phyloP scores from a whole-genome alignment of 2,113 vertebrate genomes.

The Caracal caracal region DNA sequence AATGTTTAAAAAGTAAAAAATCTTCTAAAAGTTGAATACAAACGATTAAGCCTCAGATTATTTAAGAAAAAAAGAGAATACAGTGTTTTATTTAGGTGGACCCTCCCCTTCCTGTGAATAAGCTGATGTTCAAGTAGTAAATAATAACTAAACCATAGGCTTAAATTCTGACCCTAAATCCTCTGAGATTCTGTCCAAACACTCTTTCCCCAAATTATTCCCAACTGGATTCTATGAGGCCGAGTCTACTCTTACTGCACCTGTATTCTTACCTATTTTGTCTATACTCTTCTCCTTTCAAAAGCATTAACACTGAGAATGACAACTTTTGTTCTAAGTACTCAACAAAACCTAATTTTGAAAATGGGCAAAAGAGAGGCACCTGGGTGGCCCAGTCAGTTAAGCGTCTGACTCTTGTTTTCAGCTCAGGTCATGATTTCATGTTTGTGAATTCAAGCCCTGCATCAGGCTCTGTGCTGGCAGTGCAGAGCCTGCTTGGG shows the following conservation, averaged over 20 bases:
- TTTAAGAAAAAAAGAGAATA: background rate
- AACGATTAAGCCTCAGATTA: background rate
- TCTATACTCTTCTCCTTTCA: background rate
- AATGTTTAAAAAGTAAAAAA: background rate
- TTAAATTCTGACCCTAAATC: background rate
- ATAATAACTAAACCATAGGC: background rate
- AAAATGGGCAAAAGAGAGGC: background rate
- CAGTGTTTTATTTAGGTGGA: background rate
- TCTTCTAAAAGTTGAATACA: background rate
- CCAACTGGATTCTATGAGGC: background rate
- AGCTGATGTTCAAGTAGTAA: background rate
- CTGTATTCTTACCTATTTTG: background rate
- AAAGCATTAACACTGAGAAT: background rate
- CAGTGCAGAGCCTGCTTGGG: too few species aligned
- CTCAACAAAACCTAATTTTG: background rate
- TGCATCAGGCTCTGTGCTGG: too few species aligned
- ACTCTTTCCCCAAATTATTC: background rate
- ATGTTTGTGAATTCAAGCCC: too few species aligned
- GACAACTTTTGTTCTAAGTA: background rate
- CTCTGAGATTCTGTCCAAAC: background rate
- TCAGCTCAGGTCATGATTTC: too few species aligned
- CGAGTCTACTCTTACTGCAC: background rate
- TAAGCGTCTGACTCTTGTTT: too few species aligned
- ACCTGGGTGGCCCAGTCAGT: too few species aligned
- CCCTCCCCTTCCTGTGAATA: background rate